These are phyloP conservation scores for Teleogryllus oceanicus DNA, from an alignment of 2,888 invertebrate genomes.

Conservation along the genomic window DNA sequence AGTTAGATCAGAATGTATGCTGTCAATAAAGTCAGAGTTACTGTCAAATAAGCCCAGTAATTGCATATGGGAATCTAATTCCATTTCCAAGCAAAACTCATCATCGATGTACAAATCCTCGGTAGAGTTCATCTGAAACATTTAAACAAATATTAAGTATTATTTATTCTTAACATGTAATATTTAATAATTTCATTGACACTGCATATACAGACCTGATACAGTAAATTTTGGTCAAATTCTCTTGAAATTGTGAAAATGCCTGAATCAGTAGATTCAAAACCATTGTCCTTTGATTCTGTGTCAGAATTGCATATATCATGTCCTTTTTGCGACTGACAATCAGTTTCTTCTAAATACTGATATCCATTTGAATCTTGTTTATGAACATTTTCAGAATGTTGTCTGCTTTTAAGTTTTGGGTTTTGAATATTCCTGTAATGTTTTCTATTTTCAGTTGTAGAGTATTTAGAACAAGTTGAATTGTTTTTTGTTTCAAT, in stretches of 20 bases:
- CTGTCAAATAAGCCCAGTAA: neutral
- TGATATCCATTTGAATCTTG: no score
- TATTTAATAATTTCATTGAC: neutral
- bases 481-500: no score
- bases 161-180: no score
- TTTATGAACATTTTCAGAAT: no score
- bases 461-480: no score
- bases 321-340: no score
- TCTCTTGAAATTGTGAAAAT: neutral
- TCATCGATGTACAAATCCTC: conserved; percentile 6
- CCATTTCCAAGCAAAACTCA: conserved; percentile 1
- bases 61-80: neutral
- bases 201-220: neutral
- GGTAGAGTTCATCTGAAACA: neutral
- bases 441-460: no score
- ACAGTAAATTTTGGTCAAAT: neutral
- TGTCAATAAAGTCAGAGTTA: neutral
- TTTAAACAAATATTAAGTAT: neutral
- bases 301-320: neutral
- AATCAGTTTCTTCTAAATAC: no score
- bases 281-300: neutral
- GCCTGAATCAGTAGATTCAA: neutral
- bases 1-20: no score
- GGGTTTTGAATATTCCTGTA: no score
- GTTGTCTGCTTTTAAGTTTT: no score